Evolutionary conservation across 53 echinoderm and acorn worm genomes (phyloP).

Genomic region (Henricia sp.): DNA sequence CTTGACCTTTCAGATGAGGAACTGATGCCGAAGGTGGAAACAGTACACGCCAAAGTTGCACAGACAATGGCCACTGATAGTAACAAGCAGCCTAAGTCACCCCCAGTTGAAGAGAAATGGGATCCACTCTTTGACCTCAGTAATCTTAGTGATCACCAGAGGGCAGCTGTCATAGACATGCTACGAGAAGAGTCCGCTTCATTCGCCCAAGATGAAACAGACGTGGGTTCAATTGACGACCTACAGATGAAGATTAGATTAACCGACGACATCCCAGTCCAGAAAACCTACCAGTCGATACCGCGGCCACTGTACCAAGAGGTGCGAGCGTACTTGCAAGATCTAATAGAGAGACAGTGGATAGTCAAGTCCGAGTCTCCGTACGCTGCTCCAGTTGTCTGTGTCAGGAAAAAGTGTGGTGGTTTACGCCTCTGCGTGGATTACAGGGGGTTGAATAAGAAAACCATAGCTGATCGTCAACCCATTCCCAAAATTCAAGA

Average conservation of each 20-base stretch:
- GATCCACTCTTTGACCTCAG: conserved; percentile 26
- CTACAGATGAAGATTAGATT: conserved; percentile 51
- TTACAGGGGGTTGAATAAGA: conserved; percentile 66
- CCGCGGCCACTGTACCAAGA: conserved; percentile 63
- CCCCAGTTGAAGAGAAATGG: too few relatives aligned
- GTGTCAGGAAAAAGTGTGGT: conserved; percentile 67
- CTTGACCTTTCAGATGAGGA: too few relatives aligned
- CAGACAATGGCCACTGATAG: background rate
- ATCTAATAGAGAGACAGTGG: conserved; percentile 58
- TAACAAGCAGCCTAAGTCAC: background rate
- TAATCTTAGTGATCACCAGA: conserved; percentile 7
- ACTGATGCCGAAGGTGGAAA: too few relatives aligned
- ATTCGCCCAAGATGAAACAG: conserved; percentile 26
- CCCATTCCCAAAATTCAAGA: conserved; percentile 58
- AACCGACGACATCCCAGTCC: conserved; percentile 43
- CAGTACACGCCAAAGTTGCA: background rate
- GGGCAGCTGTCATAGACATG: background rate
- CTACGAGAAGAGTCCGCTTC: conserved; percentile 11
- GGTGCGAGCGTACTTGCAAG: conserved; percentile 64
- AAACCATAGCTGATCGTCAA: conserved; percentile 57
- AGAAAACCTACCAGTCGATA: conserved; percentile 51
- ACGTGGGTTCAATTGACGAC: conserved; percentile 18
- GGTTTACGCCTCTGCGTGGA: conserved; percentile 62
- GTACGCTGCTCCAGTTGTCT: conserved; percentile 64
- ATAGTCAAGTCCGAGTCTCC: conserved; percentile 67